Conservation (phyloP, 2,113 vertebrate genomes). For the Campylorhamphus procurvoides region DNA sequence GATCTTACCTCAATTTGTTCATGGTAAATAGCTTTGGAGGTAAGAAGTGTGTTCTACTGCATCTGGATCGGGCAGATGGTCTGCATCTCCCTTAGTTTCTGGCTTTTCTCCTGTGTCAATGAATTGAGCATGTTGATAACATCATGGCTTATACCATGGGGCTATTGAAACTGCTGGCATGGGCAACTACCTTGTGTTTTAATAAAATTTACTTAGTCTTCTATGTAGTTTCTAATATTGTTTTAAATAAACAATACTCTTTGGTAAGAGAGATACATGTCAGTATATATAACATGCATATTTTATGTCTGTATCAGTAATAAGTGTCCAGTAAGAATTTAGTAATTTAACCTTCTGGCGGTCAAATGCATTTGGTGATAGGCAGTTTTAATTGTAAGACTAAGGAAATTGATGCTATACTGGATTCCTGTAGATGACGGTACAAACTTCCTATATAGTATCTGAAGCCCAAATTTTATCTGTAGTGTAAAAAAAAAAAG, state of each 20-base stretch:
- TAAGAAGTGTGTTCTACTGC: constrained; percentile 73
- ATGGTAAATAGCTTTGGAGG: constrained; percentile 61
- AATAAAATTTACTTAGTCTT: constrained; percentile 31
- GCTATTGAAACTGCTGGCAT: constrained; percentile 58
- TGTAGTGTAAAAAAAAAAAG: background rate
- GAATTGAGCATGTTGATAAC: constrained; percentile 67
- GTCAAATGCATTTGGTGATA: background rate
- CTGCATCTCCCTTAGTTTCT: constrained; percentile 65
- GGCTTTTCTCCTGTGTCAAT: constrained; percentile 71
- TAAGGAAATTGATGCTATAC: background rate
- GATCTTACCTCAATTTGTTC: background rate
- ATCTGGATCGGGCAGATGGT: constrained; percentile 76
- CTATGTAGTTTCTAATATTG: background rate
- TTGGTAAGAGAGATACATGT: background rate
- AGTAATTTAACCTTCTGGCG: background rate
- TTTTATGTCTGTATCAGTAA: background rate
- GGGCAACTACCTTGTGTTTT: constrained; percentile 26
- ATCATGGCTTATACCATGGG: constrained; percentile 19
- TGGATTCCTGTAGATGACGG: background rate
- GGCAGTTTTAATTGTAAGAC: background rate
- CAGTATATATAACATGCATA: background rate
- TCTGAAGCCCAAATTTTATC: background rate
- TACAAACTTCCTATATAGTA: background rate
- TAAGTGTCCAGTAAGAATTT: background rate
- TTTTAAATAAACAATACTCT: background rate